These are phyloP conservation scores for Polypedilum vanderplanki DNA, from an alignment of 1,140 invertebrate genomes.

Conservation along the genomic window DNA sequence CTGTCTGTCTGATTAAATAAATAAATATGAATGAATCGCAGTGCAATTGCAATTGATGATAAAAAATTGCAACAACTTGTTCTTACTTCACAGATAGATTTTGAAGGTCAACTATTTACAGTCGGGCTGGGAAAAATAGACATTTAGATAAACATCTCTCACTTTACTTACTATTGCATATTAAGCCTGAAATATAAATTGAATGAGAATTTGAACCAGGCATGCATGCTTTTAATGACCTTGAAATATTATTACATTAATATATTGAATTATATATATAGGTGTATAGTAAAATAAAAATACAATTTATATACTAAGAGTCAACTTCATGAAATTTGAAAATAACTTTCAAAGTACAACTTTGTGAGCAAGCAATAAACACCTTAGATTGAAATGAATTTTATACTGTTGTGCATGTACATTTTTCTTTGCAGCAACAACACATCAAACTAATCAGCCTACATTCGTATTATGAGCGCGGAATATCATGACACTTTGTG, in stretches of 20 bases:
- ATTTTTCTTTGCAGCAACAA: neutral
- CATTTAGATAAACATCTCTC: neutral
- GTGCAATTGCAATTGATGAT: slow-evolving; percentile 7
- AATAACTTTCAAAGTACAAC: neutral
- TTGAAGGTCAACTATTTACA: neutral
- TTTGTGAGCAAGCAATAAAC: slow-evolving; percentile 17
- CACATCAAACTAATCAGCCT: neutral
- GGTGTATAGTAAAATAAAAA: no score
- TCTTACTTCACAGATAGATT: neutral
- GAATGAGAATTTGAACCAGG: neutral
- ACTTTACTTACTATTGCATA: neutral
- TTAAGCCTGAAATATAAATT: neutral
- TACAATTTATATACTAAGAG: no score
- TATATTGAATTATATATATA: neutral
- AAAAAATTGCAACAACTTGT: neutral
- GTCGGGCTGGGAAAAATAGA: neutral
- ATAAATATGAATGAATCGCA: neutral
- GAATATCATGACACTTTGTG: neutral
- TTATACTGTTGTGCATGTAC: neutral
- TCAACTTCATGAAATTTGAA: neutral
- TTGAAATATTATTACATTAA: slow-evolving; percentile 20
- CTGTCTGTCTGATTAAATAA: neutral
- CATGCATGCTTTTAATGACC: neutral
- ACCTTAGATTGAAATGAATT: neutral
- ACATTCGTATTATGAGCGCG: slow-evolving; percentile 5